A percentile compares a stretch with the other conserved stretches of the same genome.
Conservation (phyloP, 2,113 vertebrate genomes). For the Lethenteron camtschaticum region DNA sequence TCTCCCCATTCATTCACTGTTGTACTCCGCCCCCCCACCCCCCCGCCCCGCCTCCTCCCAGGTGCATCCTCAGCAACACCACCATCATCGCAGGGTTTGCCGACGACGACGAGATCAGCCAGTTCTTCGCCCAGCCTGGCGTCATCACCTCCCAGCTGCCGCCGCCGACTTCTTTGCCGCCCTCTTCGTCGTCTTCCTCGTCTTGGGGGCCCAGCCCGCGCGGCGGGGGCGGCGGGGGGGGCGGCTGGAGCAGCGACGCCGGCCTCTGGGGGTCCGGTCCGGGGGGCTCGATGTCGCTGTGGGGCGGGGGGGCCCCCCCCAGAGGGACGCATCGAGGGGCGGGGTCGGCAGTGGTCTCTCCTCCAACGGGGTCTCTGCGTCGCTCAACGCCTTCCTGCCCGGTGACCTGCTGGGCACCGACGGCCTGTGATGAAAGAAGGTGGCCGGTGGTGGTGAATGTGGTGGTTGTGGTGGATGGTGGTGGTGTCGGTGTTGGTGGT, state of each 20-base stretch:
- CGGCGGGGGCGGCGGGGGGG: background rate
- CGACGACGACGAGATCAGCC: background rate
- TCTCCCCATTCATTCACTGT: no score
- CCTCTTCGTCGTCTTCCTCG: background rate
- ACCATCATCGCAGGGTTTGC: conserved; percentile 5
- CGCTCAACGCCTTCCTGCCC: conserved; percentile 4
- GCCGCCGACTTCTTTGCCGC: background rate
- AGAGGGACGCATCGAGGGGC: background rate
- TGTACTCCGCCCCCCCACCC: no score
- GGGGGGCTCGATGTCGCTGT: background rate
- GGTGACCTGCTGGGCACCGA: conserved; percentile 1
- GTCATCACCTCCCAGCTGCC: background rate
- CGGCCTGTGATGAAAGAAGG: background rate
- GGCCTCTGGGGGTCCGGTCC: conserved; percentile 2
- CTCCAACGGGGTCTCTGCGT: background rate
- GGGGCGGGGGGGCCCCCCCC: background rate
- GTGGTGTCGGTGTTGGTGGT: no score
- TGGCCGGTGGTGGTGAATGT: no score
- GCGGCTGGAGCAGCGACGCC: background rate
- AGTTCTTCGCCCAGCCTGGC: background rate
- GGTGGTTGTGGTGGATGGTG: no score
- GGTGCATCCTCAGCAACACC: background rate
- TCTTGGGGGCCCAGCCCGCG: background rate
- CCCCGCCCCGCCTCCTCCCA: background rate
- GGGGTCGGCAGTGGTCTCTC: background rate